Evolutionary conservation across 2,888 invertebrate genomes (phyloP).

Genomic region (Sphaerophoria taeniata): DNA sequence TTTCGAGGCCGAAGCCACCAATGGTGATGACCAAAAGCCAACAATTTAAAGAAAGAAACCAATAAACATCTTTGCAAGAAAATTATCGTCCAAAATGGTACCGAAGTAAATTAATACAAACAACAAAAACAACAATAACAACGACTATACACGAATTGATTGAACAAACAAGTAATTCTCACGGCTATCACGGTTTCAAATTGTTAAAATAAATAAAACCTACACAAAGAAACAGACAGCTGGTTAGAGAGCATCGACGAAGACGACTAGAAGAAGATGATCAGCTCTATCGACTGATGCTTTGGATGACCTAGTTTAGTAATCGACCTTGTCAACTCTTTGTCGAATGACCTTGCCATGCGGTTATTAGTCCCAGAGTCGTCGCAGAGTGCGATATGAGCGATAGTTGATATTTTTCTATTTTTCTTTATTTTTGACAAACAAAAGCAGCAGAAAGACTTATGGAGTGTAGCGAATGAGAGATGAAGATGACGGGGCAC

Average conservation of each 20-base stretch:
- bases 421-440: neutral
- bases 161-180: constrained; percentile 65
- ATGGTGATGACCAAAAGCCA: constrained; percentile 14
- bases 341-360: constrained; percentile 47
- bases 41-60: constrained; percentile 6
- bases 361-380: constrained; percentile 37
- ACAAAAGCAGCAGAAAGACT: constrained; percentile 24
- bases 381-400: constrained; percentile 14
- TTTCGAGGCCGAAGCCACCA: neutral
- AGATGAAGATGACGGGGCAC: constrained; percentile 9
- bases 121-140: neutral
- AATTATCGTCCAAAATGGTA: constrained; percentile 16
- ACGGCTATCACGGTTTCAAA: constrained; percentile 64
- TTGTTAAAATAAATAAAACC: constrained; percentile 42
- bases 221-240: constrained; percentile 13
- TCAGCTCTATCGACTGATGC: neutral
- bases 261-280: no score
- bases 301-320: constrained; percentile 69
- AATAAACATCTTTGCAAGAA: constrained; percentile 25
- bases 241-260: neutral
- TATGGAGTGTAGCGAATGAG: neutral
- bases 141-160: neutral
- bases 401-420: constrained; percentile 10
- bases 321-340: constrained; percentile 69
- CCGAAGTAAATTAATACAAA: neutral